Conservation (phyloP, 1,140 invertebrate genomes). For the Cherax quadricarinatus region DNA sequence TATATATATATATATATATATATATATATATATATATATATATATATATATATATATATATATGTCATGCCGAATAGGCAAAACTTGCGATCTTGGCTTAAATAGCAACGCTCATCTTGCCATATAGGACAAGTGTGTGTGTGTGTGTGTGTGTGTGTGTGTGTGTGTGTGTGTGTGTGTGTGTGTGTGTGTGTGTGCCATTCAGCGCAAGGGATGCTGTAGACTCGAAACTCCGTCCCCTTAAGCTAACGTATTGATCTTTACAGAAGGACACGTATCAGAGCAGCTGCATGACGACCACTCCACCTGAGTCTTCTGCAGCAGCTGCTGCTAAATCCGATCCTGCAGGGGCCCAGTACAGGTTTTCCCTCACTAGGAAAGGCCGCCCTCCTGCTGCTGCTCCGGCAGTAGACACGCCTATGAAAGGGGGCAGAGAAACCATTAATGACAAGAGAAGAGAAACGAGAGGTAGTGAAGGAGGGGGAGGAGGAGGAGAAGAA, state of each 20-base stretch:
- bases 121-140: no score
- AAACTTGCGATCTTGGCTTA: no score
- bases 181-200: no score
- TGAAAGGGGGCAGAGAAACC: neutral
- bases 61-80: no score
- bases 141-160: neutral
- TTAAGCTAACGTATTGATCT: neutral
- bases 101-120: no score
- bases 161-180: neutral
- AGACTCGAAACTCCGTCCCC: no score
- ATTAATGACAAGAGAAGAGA: slow-evolving; percentile 17
- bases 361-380: slow-evolving; percentile 35
- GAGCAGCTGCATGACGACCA: slow-evolving; percentile 23
- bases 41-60: slow-evolving; percentile 24
- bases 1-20: slow-evolving; percentile 28
- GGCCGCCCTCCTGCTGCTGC: neutral
- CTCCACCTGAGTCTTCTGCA: neutral
- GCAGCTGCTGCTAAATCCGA: neutral
- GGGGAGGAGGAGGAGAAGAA: neutral
- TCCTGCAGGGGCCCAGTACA: neutral
- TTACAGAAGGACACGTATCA: slow-evolving; percentile 33
- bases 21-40: slow-evolving; percentile 22
- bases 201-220: no score
- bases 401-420: neutral
- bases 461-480: neutral